Percentiles rank a stretch among this genome's conserved stretches.
Evolutionary conservation across 2,888 invertebrate genomes (phyloP).

Genomic region (Epistrophella euchroma): DNA sequence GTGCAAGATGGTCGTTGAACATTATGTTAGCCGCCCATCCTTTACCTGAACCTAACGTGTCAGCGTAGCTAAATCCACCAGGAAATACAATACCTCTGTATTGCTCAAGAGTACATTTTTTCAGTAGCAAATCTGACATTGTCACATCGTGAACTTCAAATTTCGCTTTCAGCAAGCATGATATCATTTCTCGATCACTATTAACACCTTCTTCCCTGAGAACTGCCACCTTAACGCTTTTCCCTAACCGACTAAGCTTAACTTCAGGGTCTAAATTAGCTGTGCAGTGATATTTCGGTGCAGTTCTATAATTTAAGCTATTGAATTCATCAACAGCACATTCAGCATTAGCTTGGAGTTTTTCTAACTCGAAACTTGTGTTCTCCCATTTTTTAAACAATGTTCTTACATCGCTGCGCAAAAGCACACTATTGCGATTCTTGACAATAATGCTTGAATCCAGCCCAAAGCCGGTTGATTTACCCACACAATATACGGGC

Average conservation of each 20-base stretch:
- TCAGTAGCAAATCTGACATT: constrained; percentile 93
- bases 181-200: constrained; percentile 99
- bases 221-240: constrained; percentile 91
- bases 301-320: constrained; percentile 87
- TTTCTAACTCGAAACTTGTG: constrained; percentile 95
- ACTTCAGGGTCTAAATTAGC: constrained; percentile 87
- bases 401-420: constrained; percentile 87
- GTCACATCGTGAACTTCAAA: constrained; percentile 97
- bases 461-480: constrained; percentile 88
- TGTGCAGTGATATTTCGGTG: constrained; percentile 89
- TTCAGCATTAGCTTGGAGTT: constrained; percentile 91
- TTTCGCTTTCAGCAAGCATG: constrained; percentile 93
- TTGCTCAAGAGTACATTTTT: constrained; percentile 88
- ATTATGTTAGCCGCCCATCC: constrained; percentile 98
- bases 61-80: constrained; percentile 99
- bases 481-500: constrained; percentile 88
- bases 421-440: constrained; percentile 79
- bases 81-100: constrained; percentile 97
- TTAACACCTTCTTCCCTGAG: constrained; percentile 97
- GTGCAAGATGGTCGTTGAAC: constrained; percentile 90
- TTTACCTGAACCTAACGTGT: constrained; percentile 98
- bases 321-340: constrained; percentile 93
- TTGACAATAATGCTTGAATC: constrained; percentile 80
- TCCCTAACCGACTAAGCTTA: constrained; percentile 81
- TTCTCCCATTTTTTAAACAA: constrained; percentile 96